Evolutionary conservation across 2,797 vertebrate genomes (phyloP), one percentile per base, ranked within the genome.

Genomic region (Acanthopagrus latus): DNA sequence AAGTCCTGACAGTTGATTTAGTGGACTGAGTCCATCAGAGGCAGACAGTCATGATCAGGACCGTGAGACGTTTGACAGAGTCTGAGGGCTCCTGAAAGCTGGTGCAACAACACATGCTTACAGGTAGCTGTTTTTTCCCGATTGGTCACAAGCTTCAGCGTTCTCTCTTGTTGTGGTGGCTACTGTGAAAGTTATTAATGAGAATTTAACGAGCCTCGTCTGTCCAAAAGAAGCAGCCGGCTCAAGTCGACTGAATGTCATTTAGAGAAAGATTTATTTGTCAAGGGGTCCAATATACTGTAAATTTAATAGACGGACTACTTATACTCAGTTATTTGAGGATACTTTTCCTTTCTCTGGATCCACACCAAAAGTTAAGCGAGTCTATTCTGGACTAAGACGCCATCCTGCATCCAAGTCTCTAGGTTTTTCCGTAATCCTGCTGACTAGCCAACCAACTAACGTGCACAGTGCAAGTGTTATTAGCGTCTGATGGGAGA

Each of bases 1-100:
- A 64, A 66, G 66, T 51, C 56, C 13, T 50, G 62, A 83, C 71
- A 68, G 63, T 64, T 80, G 69, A 71, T 79, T 82, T 64, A 59
- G 62, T 33, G 29, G 43, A 75, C 73, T 38, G 23, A 80, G 44
- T 67, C n/a, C 63, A 51, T 25, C 21, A 51, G 52, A 80, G n/a
- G 13, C 55, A 46, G 59, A 4, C 55, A 38, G 50, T 65, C 38
- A 3, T 14, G 46, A 66, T 65, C 21, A 14, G 20, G 48, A 62
- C 27, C 3, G n/a, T 46, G 29, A 73, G 51, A 59, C 62, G 17
- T 69, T 12, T 71, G 44, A 75, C 38, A 29, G 1, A 82, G 46
- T n/a, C 52, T 20, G 38, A 25, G 11, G 5, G 62, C 55, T 81
- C 38, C 38, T 33, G 17, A 59, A 75, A 74, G 17, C 55, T 38